Percentiles rank a stretch among this genome's conserved stretches.
Evolutionary conservation across 2,888 invertebrate genomes (phyloP).

Genomic region (Euclidia mi): DNA sequence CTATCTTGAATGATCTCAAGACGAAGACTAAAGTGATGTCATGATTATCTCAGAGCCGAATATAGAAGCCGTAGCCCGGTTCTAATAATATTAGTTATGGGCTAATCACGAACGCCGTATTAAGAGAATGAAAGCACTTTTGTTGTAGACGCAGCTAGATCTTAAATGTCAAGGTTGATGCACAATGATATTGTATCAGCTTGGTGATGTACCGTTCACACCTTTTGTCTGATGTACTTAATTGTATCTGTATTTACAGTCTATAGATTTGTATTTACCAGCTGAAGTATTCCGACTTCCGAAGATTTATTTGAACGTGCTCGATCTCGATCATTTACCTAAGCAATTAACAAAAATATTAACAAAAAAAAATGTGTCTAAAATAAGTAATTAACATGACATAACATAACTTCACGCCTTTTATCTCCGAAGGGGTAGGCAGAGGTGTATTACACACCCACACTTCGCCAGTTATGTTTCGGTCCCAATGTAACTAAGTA

Average conservation of each 20-base stretch:
- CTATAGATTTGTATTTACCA: too few relatives aligned
- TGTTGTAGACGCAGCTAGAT: conserved; percentile 7
- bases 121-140: conserved; percentile 11
- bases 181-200: background rate
- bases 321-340: too few relatives aligned
- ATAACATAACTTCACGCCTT: too few relatives aligned
- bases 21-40: conserved; percentile 8
- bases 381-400: too few relatives aligned
- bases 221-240: conserved; percentile 5
- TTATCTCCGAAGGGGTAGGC: too few relatives aligned
- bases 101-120: conserved; percentile 11
- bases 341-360: too few relatives aligned
- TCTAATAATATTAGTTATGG: conserved; percentile 9
- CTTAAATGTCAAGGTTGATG: conserved; percentile 13
- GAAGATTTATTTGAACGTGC: too few relatives aligned
- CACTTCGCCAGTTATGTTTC: too few relatives aligned
- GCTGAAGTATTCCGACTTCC: too few relatives aligned
- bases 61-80: background rate
- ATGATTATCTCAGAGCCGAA: conserved; percentile 14
- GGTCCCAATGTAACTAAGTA: too few relatives aligned
- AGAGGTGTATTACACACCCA: too few relatives aligned
- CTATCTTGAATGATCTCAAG: conserved; percentile 1
- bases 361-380: too few relatives aligned
- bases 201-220: background rate
- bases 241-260: background rate